phyloP scores from a whole-genome alignment of 2,797 vertebrate species.

The Microchirus variegatus region DNA sequence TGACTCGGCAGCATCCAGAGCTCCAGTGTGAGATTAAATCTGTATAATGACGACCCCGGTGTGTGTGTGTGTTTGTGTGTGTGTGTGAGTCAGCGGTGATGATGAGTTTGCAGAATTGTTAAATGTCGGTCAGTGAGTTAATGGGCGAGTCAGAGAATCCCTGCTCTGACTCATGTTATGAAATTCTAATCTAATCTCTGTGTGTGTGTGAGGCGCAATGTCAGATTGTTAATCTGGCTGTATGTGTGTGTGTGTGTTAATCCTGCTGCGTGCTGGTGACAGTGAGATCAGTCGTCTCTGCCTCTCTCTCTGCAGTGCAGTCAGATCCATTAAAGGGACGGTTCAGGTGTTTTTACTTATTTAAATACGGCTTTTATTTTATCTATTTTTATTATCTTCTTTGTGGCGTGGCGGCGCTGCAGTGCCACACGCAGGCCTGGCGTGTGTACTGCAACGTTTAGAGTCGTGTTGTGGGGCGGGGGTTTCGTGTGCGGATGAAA shows the following conservation, averaged over 20 bases:
- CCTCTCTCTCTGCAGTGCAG: slow-evolving; percentile 35
- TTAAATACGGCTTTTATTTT: too few species aligned
- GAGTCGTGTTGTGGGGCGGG: too few species aligned
- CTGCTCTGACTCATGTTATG: slow-evolving; percentile 36
- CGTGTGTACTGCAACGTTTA: too few species aligned
- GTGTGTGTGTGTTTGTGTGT: slow-evolving; percentile 42
- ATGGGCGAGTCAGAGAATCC: slow-evolving; percentile 20
- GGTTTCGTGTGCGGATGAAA: too few species aligned
- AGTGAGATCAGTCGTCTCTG: slow-evolving; percentile 41
- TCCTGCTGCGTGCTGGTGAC: slow-evolving; percentile 61
- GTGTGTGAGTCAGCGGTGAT: slow-evolving; percentile 6
- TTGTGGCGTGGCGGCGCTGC: too few species aligned
- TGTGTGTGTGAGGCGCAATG: slow-evolving; percentile 12
- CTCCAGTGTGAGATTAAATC: slow-evolving; percentile 10
- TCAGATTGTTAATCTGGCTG: slow-evolving; percentile 35
- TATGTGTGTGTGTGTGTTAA: slow-evolving; percentile 57
- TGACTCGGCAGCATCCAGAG: slow-evolving; percentile 42
- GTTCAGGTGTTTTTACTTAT: too few species aligned
- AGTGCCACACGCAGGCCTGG: too few species aligned
- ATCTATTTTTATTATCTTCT: too few species aligned
- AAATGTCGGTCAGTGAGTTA: slow-evolving; percentile 27
- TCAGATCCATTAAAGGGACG: slow-evolving; percentile 8
- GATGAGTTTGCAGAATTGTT: slow-evolving; percentile 18
- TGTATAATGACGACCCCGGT: neutral
- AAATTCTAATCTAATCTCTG: slow-evolving; percentile 15